These are phyloP conservation scores for Drosophila cyrtoloma DNA, from an alignment of 2,888 invertebrate genomes.

Conservation along the genomic window DNA sequence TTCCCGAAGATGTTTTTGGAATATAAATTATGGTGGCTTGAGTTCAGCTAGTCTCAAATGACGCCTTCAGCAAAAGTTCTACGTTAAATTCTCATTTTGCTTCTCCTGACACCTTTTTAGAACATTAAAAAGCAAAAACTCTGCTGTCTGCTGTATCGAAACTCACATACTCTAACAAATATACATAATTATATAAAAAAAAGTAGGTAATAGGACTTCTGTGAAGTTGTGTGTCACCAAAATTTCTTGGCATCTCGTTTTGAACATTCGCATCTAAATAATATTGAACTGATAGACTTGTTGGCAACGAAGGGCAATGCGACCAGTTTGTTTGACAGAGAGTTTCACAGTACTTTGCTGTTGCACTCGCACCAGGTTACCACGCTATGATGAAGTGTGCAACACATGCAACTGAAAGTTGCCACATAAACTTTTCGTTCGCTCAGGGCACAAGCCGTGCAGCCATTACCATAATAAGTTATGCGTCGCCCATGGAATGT, in stretches of 20 bases:
- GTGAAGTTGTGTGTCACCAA: background rate
- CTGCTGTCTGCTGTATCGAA: background rate
- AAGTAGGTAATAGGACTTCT: background rate
- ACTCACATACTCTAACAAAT: background rate
- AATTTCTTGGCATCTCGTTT: background rate
- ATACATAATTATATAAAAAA: background rate
- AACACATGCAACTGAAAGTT: constrained; percentile 71
- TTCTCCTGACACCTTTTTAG: constrained; percentile 19
- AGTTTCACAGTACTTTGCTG: constrained; percentile 5
- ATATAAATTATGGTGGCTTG: constrained; percentile 5
- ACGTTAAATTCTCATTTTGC: constrained; percentile 19
- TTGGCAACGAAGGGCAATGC: background rate
- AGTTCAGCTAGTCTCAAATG: constrained; percentile 17
- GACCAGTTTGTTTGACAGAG: constrained; percentile 13
- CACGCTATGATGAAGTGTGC: constrained; percentile 49
- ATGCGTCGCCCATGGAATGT: constrained; percentile 9
- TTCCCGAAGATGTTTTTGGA: constrained; percentile 9
- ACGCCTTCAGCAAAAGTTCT: background rate
- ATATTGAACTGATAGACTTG: background rate
- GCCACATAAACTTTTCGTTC: constrained; percentile 50
- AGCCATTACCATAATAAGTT: constrained; percentile 53
- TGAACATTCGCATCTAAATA: background rate
- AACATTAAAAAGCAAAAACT: constrained; percentile 37
- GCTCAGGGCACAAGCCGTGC: constrained; percentile 8
- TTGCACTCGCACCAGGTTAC: background rate